phyloP scores from a whole-genome alignment of 2,888 invertebrate species.

The Spilosoma lubricipeda region DNA sequence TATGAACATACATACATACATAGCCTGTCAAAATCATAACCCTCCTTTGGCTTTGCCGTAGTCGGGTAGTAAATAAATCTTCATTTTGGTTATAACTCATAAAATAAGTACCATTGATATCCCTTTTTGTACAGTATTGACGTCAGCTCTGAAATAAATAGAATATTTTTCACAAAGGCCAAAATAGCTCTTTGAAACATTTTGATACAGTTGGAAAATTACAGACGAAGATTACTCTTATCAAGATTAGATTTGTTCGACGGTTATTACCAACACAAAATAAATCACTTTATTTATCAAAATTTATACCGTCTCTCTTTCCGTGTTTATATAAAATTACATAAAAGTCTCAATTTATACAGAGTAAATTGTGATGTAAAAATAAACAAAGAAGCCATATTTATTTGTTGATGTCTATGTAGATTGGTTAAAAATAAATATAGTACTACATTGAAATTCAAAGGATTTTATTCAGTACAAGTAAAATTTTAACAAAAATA shows the following conservation, averaged over 20 bases:
- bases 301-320: constrained; percentile 20
- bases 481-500: too few relatives aligned
- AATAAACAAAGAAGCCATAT: constrained; percentile 12
- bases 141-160: constrained; percentile 23
- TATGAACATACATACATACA: too few relatives aligned
- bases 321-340: constrained; percentile 17
- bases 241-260: constrained; percentile 38
- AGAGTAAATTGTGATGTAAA: not conserved
- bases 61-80: too few relatives aligned
- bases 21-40: too few relatives aligned
- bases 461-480: not conserved
- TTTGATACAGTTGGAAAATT: constrained; percentile 34
- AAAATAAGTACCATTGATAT: not conserved
- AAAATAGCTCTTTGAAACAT: constrained; percentile 27
- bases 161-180: constrained; percentile 23
- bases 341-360: not conserved
- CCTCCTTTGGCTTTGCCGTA: too few relatives aligned
- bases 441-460: not conserved
- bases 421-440: not conserved
- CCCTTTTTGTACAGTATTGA: constrained; percentile 21
- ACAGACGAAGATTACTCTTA: constrained; percentile 33
- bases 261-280: constrained; percentile 22
- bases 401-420: constrained; percentile 9
- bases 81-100: not conserved
- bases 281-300: constrained; percentile 38